A percentile compares a stretch with the other conserved stretches of the same genome.
Evolutionary conservation across 2,888 invertebrate species (phyloP).

Genomic region (Sinhomidia bicolor): DNA sequence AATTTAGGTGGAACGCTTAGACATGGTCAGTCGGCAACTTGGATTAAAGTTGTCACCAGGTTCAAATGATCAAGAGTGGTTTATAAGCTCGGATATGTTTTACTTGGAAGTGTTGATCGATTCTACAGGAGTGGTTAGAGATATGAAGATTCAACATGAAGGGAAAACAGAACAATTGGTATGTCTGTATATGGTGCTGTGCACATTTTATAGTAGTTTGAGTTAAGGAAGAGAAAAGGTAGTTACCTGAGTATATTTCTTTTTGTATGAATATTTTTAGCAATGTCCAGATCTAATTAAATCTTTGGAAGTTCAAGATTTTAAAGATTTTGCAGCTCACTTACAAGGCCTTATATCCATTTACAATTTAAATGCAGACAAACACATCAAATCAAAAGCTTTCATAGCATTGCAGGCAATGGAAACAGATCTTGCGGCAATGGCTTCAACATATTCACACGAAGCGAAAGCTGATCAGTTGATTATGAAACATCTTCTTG

Average conservation of each 20-base stretch:
- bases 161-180: conserved; percentile 87
- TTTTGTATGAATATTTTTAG: conserved; percentile 82
- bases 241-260: too few relatives aligned
- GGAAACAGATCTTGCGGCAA: conserved; percentile 90
- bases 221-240: too few relatives aligned
- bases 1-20: conserved; percentile 95
- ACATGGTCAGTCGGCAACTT: conserved; percentile 94
- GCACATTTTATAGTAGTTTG: too few relatives aligned
- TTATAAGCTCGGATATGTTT: conserved; percentile 98
- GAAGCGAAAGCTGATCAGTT: conserved; percentile 75
- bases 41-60: conserved; percentile 94
- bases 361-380: conserved; percentile 96
- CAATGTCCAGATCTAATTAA: conserved; percentile 94
- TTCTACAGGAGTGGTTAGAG: conserved; percentile 90
- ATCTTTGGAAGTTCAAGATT: conserved; percentile 92
- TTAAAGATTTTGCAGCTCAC: conserved; percentile 95
- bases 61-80: conserved; percentile 90
- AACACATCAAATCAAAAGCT: conserved; percentile 96
- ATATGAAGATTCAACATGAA: conserved; percentile 96
- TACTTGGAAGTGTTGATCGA: conserved; percentile 95
- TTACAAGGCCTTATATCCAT: conserved; percentile 95
- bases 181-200: too few relatives aligned
- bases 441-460: conserved; percentile 78
- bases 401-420: conserved; percentile 95
- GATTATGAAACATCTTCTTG: conserved; percentile 90